Evolutionary conservation across 2,888 invertebrate species (phyloP).

Genomic region (Microctonus brassicae): DNA sequence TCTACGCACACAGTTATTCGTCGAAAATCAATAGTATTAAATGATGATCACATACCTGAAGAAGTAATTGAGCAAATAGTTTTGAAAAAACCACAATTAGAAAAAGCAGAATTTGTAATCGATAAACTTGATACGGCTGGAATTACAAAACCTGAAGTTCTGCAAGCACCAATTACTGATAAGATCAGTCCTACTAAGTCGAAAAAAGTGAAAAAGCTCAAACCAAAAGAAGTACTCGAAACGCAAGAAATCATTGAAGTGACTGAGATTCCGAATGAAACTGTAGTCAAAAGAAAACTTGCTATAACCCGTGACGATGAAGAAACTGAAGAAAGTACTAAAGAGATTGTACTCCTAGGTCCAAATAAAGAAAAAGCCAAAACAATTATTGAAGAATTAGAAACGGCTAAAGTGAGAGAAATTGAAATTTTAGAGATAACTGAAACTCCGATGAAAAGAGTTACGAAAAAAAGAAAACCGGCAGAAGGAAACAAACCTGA

Average conservation of each 20-base stretch:
- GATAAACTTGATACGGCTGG: constrained; percentile 3
- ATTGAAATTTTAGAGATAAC: constrained; percentile 46
- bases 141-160: not conserved
- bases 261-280: constrained; percentile 48
- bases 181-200: constrained; percentile 39
- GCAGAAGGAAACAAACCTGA: constrained; percentile 35
- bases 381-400: constrained; percentile 38
- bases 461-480: constrained; percentile 41
- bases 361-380: constrained; percentile 35
- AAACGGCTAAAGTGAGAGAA: constrained; percentile 39
- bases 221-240: not conserved
- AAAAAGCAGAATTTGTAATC: constrained; percentile 39
- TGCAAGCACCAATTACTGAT: constrained; percentile 36
- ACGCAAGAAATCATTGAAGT: constrained; percentile 14
- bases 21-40: constrained; percentile 39
- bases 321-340: constrained; percentile 46
- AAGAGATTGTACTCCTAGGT: constrained; percentile 40
- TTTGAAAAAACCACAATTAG: constrained; percentile 37
- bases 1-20: constrained; percentile 42
- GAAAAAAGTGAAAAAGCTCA: constrained; percentile 44
- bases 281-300: constrained; percentile 33
- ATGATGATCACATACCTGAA: constrained; percentile 45
- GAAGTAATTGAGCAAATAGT: constrained; percentile 49
- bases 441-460: constrained; percentile 42
- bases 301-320: constrained; percentile 49